Base-by-base conservation (phyloP, 2,888 invertebrate species). In the Platypus cylindrus region DNA sequence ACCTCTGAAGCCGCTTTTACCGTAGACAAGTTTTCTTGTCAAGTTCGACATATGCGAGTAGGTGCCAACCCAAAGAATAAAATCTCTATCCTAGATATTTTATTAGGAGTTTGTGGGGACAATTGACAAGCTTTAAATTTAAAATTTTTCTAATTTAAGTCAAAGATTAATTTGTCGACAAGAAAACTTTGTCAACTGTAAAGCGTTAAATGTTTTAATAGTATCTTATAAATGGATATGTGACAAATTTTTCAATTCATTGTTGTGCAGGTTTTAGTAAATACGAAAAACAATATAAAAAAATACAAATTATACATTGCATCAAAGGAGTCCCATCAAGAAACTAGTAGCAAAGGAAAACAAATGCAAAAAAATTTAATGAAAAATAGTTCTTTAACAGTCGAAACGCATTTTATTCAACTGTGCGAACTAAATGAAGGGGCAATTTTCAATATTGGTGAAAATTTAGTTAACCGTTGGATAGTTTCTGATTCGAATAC, bases 381-480 rank as follows among this genome's bases (percentile, higher is more conserved):
- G 12, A 3, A 9, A 7, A 5, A 7, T 5, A 5, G n/a, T 12
- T 5, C 24, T 5, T 17, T 15, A 5, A 30, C 11, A 11, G 8
- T 37, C 7, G 40, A 40, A 9, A 34, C 32, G 7, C 41, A 41
- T 26, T 41, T 41, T 27, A 45, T 48, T 8, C 36, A 56, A 51
- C 69, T 76, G 15, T 73, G 73, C 40, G 64, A 66, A 32, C 63
- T 73, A 42, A 65, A 65, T 18, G 63, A 70, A 24, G 73, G 73
- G 0, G 70, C 73, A 1, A 73, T 73, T 44, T 82, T 83, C 46
- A 78, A 78, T 3, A 64, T 82, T 25, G 81, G 81, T 0, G 82
- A 83, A 54, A 66, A 70, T 38, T 45, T 59, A 36, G 60, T 68
- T 1, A 71, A 78, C 52, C 69, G 81, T 9, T 67, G 77, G 3